Percentiles rank a stretch among this genome's conserved stretches.
phyloP scores from a whole-genome alignment of 2,113 vertebrate genomes.

The Phasianus colchicus region DNA sequence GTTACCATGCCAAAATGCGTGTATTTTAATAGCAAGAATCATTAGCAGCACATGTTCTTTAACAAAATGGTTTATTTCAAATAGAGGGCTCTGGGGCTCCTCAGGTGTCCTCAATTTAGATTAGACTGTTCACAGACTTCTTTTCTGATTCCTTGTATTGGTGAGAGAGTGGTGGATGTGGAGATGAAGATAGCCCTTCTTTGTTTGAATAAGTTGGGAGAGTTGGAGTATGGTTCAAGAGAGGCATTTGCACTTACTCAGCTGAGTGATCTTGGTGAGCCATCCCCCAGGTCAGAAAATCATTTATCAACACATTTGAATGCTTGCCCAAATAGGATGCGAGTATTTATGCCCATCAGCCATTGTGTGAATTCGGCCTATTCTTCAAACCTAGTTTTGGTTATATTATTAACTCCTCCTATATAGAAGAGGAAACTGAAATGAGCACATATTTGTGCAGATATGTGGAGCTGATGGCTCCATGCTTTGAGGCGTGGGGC shows the following conservation, averaged over 20 bases:
- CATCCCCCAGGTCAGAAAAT: neutral
- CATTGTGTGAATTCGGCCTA: neutral
- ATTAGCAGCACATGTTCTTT: conserved; percentile 64
- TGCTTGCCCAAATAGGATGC: neutral
- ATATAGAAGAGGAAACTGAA: neutral
- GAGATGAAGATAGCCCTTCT: neutral
- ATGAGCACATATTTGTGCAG: neutral
- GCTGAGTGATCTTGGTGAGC: neutral
- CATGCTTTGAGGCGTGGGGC: neutral
- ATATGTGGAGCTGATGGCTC: neutral
- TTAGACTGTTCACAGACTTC: conserved; percentile 57
- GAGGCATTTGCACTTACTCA: neutral
- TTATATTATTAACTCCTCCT: neutral
- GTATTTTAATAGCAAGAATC: conserved; percentile 65
- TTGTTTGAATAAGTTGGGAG: neutral
- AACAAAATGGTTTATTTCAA: conserved; percentile 65
- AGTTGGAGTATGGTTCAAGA: neutral
- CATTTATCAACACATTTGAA: neutral
- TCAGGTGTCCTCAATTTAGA: conserved; percentile 61
- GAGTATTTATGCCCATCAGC: neutral
- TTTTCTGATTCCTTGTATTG: conserved; percentile 52
- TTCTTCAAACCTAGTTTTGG: neutral
- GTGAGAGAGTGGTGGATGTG: neutral
- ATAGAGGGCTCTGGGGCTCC: conserved; percentile 61
- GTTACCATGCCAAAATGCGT: conserved; percentile 45